Evolutionary conservation across 2,797 vertebrate species (phyloP).

Genomic region (Acanthurus leucopareius): DNA sequence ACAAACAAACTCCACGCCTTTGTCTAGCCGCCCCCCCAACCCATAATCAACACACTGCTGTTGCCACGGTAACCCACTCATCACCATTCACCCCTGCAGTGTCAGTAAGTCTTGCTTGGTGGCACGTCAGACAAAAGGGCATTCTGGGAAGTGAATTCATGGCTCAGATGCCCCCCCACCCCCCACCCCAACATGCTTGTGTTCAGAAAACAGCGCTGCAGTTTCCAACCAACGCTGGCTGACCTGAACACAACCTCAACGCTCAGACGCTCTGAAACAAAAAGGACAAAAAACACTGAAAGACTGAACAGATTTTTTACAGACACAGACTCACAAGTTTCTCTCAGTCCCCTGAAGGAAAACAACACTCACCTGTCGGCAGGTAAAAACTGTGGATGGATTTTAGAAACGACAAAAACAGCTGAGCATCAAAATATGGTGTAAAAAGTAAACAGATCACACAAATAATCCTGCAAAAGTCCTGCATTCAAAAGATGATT

Average conservation of each 20-base stretch:
- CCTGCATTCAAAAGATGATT: too few relatives aligned
- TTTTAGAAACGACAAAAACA: too few relatives aligned
- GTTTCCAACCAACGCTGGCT: conserved; percentile 13
- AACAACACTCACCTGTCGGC: too few relatives aligned
- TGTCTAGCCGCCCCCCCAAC: conserved; percentile 5
- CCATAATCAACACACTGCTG: conserved; percentile 49
- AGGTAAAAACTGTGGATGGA: too few relatives aligned
- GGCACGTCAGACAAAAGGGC: conserved; percentile 73
- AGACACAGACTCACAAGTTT: neutral
- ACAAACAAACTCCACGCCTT: conserved; percentile 45
- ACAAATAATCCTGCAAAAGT: too few relatives aligned
- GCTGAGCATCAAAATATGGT: too few relatives aligned
- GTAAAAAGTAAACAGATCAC: too few relatives aligned
- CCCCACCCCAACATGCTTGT: neutral
- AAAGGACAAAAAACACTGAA: neutral
- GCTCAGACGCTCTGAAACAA: conserved; percentile 35
- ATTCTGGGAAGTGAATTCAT: conserved; percentile 59
- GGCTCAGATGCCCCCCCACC: conserved; percentile 28
- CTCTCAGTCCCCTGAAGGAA: too few relatives aligned
- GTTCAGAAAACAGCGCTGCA: conserved; percentile 31
- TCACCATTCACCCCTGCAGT: conserved; percentile 61
- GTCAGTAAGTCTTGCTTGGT: conserved; percentile 61
- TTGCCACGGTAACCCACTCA: conserved; percentile 70
- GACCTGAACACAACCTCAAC: conserved; percentile 35
- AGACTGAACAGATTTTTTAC: neutral